These are phyloP conservation scores for Stegodyphus dumicola DNA, from an alignment of 1,140 invertebrate species.

Conservation along the genomic window DNA sequence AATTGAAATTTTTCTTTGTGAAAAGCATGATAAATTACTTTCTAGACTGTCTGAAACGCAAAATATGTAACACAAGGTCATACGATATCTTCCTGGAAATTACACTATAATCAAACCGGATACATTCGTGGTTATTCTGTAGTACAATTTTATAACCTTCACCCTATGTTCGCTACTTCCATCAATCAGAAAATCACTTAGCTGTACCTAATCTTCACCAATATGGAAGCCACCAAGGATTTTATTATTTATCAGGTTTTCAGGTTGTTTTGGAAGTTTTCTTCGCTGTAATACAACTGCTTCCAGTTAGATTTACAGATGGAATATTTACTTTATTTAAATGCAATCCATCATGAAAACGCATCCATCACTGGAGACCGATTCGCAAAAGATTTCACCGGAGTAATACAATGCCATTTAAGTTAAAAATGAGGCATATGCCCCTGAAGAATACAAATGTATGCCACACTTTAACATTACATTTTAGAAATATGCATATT, in stretches of 20 bases:
- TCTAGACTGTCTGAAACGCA: no score
- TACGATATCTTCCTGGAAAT: constrained; percentile 24
- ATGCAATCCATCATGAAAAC: constrained; percentile 21
- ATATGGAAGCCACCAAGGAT: constrained; percentile 29
- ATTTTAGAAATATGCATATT: no score
- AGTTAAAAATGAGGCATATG: no score
- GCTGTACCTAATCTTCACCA: background rate
- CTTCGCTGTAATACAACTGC: no score
- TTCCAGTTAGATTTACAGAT: background rate
- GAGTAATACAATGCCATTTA: no score
- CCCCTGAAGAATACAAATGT: background rate
- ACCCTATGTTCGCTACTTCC: constrained; percentile 17
- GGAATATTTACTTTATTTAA: constrained; percentile 3
- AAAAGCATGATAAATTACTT: no score
- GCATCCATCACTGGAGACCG: background rate
- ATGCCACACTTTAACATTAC: no score
- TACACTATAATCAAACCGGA: constrained; percentile 24
- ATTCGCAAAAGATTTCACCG: no score
- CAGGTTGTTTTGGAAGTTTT: background rate
- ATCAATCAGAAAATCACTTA: constrained; percentile 17
- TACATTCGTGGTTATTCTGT: background rate
- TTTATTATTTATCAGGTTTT: constrained; percentile 14
- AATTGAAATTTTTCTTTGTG: no score
- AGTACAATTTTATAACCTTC: constrained; percentile 17
- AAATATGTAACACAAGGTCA: constrained; percentile 1